Conservation (phyloP, 2,113 vertebrate species). For the Eublepharis macularius region DNA sequence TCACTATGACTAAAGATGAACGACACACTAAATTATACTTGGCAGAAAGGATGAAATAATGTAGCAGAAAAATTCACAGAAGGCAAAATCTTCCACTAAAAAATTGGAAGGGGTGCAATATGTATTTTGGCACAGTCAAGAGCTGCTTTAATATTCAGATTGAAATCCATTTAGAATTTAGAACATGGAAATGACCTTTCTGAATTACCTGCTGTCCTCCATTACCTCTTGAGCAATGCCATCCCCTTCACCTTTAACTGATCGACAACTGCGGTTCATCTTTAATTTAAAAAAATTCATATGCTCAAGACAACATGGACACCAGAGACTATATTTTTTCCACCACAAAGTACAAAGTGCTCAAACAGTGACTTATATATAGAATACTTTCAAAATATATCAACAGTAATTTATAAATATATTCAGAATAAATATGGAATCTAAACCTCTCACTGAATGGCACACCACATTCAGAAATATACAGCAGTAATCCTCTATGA, state of each 20-base stretch:
- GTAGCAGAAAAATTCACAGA: conserved; percentile 1
- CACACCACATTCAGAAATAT: too few species aligned
- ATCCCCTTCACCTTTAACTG: background rate
- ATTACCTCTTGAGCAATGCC: background rate
- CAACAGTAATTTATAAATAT: too few species aligned
- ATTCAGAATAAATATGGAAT: too few species aligned
- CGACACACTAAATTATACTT: background rate
- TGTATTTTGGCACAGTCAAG: background rate
- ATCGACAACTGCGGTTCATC: too few species aligned
- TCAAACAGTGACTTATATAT: too few species aligned
- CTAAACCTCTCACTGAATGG: too few species aligned
- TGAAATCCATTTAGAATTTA: background rate
- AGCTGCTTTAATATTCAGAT: background rate
- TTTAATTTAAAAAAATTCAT: too few species aligned
- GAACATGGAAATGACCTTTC: background rate
- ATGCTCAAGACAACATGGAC: too few species aligned
- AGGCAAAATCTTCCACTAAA: background rate
- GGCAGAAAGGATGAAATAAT: conserved; percentile 14
- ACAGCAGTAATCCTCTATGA: too few species aligned
- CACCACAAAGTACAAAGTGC: too few species aligned
- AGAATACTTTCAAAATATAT: too few species aligned
- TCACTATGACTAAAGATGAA: background rate
- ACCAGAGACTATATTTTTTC: too few species aligned
- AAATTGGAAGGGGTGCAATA: background rate
- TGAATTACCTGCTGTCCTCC: background rate